Evolutionary conservation across 2,113 vertebrate genomes (phyloP), one percentile per base, ranked within the genome.

Genomic region (Peromyscus maniculatus): DNA sequence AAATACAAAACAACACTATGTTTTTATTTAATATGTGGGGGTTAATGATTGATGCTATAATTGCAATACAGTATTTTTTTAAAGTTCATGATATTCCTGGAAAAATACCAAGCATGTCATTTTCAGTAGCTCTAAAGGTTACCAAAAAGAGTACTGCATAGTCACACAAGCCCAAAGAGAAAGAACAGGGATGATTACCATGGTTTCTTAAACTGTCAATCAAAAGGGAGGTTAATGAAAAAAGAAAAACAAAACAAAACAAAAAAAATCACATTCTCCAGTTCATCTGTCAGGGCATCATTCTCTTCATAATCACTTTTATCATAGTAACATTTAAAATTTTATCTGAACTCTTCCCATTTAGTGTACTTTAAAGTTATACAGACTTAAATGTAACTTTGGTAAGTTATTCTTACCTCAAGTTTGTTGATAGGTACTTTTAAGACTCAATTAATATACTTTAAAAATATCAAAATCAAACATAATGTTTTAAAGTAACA

Each of bases 11-110:
- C 84, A 96, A 78, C 46, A 5, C 21, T 86, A 33, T 79, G 36
- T 83, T 79, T 96, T 94, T 98, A 96, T 98, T 97, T 97, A 98
- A 97, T 98, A 87, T 69, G 93, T n/a, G 22, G 3, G 3, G 36
- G 11, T 4, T 96, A 80, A 5, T 94, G 31, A 96, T 97, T 97
- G 96, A 57, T 83, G 94, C 91, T 96, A 31, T 75, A 97, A 97
- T 97, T 94, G 7, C 71, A 96, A 94, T 77, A 16, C 28, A 69
- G 89, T 94, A 39, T 93, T 92, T 74, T 74, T 71, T 95, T 75
- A 97, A 98, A 97, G 90, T 93, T 87, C 55, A 98, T 88, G 95
- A 87, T 92, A 78, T 83, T 93, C 31, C 92, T 95, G 87, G 95
- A 91, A 98, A 98, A 77, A 95, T 97, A 87, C 24, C 92, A 64